These are phyloP conservation scores for Synergus itoensis DNA, from an alignment of 2,888 invertebrate genomes.

Conservation along the genomic window DNA sequence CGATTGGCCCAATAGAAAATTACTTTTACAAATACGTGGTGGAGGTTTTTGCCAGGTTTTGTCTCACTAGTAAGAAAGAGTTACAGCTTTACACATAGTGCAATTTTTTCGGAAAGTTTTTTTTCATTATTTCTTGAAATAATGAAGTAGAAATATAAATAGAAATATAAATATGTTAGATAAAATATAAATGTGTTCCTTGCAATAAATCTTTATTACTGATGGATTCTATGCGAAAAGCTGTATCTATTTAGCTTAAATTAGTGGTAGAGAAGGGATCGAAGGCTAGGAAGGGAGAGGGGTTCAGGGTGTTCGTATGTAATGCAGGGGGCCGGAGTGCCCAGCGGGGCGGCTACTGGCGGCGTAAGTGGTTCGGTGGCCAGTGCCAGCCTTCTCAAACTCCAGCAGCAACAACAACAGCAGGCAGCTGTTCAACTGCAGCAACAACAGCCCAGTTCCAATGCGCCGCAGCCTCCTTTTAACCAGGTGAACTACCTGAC, in stretches of 20 bases:
- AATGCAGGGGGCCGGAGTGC: conserved; percentile 76
- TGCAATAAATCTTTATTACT: background rate
- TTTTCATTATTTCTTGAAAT: background rate
- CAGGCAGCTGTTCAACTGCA: conserved; percentile 70
- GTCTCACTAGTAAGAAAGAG: conserved; percentile 8
- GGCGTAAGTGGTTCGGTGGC: conserved; percentile 75
- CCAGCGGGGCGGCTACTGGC: conserved; percentile 73
- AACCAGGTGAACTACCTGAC: conserved; percentile 75
- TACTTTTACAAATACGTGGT: conserved; percentile 51
- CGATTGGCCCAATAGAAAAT: conserved; percentile 41
- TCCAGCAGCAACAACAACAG: conserved; percentile 74
- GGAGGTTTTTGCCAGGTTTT: conserved; percentile 53
- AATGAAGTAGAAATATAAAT: too few relatives aligned
- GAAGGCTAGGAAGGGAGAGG: conserved; percentile 56
- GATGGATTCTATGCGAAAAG: conserved; percentile 44
- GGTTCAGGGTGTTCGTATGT: conserved; percentile 71
- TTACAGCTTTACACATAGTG: conserved; percentile 12
- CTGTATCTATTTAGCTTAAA: conserved; percentile 52
- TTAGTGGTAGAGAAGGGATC: conserved; percentile 46
- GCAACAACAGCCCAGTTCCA: conserved; percentile 73
- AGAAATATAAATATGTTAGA: too few relatives aligned
- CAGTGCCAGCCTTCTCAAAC: conserved; percentile 76
- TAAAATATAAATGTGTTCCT: background rate
- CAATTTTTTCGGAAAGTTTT: background rate
- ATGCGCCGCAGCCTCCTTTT: conserved; percentile 75